Evolutionary conservation across 2,888 invertebrate genomes (phyloP), one percentile per base, ranked within the genome.

Genomic region (Drosophila hamatofila): DNA sequence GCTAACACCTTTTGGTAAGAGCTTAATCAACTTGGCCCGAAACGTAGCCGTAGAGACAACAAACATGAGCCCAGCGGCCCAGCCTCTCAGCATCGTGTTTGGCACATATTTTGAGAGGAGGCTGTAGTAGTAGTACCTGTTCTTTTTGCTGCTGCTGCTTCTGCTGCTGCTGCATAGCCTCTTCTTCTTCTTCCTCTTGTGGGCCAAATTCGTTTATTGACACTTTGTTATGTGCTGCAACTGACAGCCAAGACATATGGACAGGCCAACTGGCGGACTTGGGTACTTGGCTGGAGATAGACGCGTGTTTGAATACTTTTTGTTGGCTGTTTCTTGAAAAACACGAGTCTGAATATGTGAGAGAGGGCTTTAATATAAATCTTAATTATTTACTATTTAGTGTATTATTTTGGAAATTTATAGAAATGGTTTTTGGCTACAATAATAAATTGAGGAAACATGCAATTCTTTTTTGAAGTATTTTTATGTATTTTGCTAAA

Each of bases 191-290:
- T 41, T 27, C 49, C 44, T 41, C 35, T 62, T 60, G 69, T 65
- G 66, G 63, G 68, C 73, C 73, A 70, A 80, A 81, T 84, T 81
- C 75, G 89, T 83, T 82, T 85, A 88, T 86, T 88, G 86, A 81
- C 86, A 88, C 86, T 88, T 77, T 80, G 86, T 75, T 89, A 79
- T 80, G 85, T 78, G 80, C 82, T 81, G 85, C 68, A 81, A 66
- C 65, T 89, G 88, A 81, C 89, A 87, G 73, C 27, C 65, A 65
- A 70, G 74, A 83, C 65, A 77, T 35, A 57, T 60, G 56, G 55
- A 51, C 55, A 42, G 66, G 41, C 57, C 63, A 67, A 64, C 63
- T 63, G 63, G 41, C 44, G 16, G 41, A 27, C 49, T 27, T 27
- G 27, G 56, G 44, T 41, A 63, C 66, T 75, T 35, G 54, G 60